These are phyloP conservation scores for Phalacrocorax aristotelis DNA, from an alignment of 2,113 vertebrate genomes.

Conservation along the genomic window DNA sequence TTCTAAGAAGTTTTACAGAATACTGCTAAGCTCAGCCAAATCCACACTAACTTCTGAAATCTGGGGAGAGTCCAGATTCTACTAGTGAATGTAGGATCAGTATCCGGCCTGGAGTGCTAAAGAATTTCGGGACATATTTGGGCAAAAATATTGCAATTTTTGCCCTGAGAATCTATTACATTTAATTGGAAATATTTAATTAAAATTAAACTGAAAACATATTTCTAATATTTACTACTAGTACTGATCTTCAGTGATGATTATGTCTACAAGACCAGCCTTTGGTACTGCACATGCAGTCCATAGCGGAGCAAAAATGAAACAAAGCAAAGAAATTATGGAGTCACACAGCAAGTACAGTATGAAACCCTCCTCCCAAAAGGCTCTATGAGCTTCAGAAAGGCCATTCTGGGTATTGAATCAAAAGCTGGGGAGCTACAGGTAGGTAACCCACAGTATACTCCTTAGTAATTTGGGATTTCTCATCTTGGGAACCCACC, in stretches of 20 bases:
- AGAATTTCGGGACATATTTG: not conserved
- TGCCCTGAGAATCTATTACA: not conserved
- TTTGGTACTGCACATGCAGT: not conserved
- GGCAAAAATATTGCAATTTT: not conserved
- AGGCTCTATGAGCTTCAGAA: not conserved
- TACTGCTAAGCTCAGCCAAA: not conserved
- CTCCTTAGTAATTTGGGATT: not conserved
- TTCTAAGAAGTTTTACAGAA: not conserved
- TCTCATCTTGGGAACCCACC: not conserved
- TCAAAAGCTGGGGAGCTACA: constrained; percentile 1
- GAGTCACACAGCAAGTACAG: not conserved
- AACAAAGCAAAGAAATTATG: not conserved
- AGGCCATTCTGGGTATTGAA: not conserved
- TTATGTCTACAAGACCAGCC: accelerated
- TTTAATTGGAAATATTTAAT: not conserved
- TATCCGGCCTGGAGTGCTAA: not conserved
- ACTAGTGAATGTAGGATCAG: not conserved
- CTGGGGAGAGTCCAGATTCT: not conserved
- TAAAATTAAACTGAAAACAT: not conserved
- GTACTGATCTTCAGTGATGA: not conserved
- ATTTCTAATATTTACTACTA: not conserved
- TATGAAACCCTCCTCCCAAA: not conserved
- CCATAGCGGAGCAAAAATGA: not conserved
- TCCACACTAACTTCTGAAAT: not conserved
- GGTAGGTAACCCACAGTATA: not conserved